phyloP scores from a whole-genome alignment of 2,888 invertebrate species.

The Eupithecia insigniata region DNA sequence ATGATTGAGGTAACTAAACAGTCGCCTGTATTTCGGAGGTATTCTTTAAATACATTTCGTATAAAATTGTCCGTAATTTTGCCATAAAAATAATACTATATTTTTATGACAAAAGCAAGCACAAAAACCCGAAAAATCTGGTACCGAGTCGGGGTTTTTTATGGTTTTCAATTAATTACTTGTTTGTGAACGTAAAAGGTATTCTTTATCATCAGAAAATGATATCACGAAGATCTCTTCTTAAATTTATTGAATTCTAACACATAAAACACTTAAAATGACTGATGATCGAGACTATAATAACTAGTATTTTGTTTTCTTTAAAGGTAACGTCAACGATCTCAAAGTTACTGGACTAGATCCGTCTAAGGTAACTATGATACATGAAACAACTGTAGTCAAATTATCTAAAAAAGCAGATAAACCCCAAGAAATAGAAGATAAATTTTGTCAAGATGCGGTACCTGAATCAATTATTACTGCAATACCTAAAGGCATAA shows the following conservation, averaged over 20 bases:
- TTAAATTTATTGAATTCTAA: neutral
- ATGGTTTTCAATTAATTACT: neutral
- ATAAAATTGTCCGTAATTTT: too few relatives aligned
- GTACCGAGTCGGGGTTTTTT: neutral
- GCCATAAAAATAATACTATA: too few relatives aligned
- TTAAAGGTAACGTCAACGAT: slow-evolving; percentile 28
- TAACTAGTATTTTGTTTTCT: slow-evolving; percentile 26
- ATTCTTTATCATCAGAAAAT: neutral
- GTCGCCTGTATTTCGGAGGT: neutral
- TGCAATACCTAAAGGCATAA: neutral
- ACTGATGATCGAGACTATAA: slow-evolving; percentile 3
- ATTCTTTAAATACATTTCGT: neutral
- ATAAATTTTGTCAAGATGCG: neutral
- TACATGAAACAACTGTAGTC: neutral
- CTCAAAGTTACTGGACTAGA: slow-evolving; percentile 15
- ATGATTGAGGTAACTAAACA: neutral
- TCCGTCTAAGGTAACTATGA: neutral
- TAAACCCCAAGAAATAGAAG: neutral
- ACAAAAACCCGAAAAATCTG: too few relatives aligned
- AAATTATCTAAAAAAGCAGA: neutral
- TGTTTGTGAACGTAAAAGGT: neutral
- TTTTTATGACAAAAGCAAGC: too few relatives aligned
- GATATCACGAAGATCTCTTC: neutral
- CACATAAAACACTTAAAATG: neutral
- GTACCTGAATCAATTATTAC: neutral